Conservation (phyloP, 1,140 invertebrate genomes). For the Nasonia vitripennis region DNA sequence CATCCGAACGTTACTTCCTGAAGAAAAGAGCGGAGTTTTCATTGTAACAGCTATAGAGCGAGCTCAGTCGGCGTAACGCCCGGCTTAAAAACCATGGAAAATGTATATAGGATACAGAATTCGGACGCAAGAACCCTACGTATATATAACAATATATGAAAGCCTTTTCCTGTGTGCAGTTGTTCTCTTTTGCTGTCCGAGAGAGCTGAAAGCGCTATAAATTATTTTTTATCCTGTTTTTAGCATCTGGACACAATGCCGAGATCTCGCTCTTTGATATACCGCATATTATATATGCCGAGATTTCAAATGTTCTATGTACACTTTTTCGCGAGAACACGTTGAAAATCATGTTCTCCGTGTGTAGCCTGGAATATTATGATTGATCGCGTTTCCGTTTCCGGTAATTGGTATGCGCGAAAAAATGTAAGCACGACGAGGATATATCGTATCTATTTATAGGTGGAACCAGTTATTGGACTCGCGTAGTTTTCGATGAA, state of each 20-base stretch:
- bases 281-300: too few species aligned
- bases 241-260: background rate
- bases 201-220: background rate
- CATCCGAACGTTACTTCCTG: slow-evolving; percentile 59
- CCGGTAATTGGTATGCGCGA: background rate
- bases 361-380: background rate
- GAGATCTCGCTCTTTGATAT: background rate
- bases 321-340: background rate
- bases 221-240: background rate
- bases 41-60: slow-evolving; percentile 54
- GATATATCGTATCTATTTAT: background rate
- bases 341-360: background rate
- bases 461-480: too few species aligned
- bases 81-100: slow-evolving; percentile 54
- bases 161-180: background rate
- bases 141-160: background rate
- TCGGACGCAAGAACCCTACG: background rate
- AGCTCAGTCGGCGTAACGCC: slow-evolving; percentile 53
- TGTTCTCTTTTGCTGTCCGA: background rate
- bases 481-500: background rate
- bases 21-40: slow-evolving; percentile 59
- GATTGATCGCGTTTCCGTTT: background rate
- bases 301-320: background rate
- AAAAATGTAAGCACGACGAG: background rate
- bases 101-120: slow-evolving; percentile 44